Evolutionary conservation across 2,113 vertebrate species (phyloP), one percentile per base, ranked within the genome.

Genomic region (Ivindomyrus marchei): DNA sequence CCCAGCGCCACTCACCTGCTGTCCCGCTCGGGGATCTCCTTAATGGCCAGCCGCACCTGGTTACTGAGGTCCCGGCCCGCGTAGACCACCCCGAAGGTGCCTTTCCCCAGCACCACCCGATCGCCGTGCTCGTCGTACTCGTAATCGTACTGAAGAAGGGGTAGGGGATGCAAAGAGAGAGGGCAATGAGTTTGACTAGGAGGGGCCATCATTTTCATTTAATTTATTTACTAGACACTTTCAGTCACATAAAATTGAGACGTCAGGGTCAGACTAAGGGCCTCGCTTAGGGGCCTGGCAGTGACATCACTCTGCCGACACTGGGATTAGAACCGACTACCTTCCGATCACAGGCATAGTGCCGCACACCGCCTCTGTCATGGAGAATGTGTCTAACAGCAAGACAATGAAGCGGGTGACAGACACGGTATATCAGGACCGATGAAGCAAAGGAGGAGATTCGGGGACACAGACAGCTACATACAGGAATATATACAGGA

Each of bases 31-130:
- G 98, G 98, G 56, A 99, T 99, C 94, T 99, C 98, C 92, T 99
- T 99, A 93, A 99, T 99, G 91, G 98, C 98, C 90, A 99, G 97
- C 87, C 98, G 96, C 93, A 99, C 98, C 95, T 99, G 98, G 95
- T 99, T 99, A 96, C 98, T 99, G 90, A 99, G 94, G 94, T 99
- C 98, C 87, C 98, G 96, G 90, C 98, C 98, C 0, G 98, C 98
- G 10, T 99, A 99, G 46, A 99, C 98, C 1, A 99, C 95, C 42
- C 98, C 98, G 0, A 99, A 99, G 0, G 98, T 99, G 50, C 98
- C 98, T 95, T 99, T 99, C 31, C 98, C 98, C 93, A 99, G 96
- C 90, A 99, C 87, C 85, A 98, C 95, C 94, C 96, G 95, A 91
- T 99, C 98, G 0, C 97, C 98, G 0, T 98, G 98, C 94, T 99